These are phyloP conservation scores for Hyla sarda DNA, from an alignment of 2,113 vertebrate genomes.

Conservation along the genomic window DNA sequence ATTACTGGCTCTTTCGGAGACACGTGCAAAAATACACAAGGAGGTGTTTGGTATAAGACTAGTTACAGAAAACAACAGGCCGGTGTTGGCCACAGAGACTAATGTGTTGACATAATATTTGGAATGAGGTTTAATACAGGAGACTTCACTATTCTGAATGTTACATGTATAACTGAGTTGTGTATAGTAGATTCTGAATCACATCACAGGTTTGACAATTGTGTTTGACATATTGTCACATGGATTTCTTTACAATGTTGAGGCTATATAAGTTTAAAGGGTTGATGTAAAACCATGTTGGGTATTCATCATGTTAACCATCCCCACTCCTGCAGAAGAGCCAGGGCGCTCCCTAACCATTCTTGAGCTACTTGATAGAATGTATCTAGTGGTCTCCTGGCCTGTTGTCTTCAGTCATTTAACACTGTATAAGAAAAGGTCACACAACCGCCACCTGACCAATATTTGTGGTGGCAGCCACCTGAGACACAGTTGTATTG, in stretches of 20 bases:
- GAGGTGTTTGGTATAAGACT: conserved; percentile 75
- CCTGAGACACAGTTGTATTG: background rate
- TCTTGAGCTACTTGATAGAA: background rate
- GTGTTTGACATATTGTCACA: background rate
- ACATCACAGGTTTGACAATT: background rate
- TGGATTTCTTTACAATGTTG: background rate
- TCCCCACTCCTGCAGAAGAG: background rate
- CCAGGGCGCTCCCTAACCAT: background rate
- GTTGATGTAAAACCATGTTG: background rate
- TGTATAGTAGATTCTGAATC: conserved; percentile 11
- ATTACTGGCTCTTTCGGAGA: conserved; percentile 76
- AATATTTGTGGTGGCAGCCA: background rate
- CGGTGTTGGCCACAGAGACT: conserved; percentile 3
- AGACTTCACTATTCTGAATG: background rate
- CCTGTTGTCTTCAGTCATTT: background rate
- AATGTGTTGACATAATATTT: background rate
- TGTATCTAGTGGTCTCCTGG: background rate
- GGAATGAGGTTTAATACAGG: background rate
- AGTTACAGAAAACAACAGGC: background rate
- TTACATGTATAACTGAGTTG: background rate
- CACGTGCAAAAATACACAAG: conserved; percentile 74
- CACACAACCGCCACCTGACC: no score
- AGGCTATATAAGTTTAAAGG: background rate
- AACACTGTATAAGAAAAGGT: background rate
- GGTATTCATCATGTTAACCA: background rate